phyloP scores from a whole-genome alignment of 2,797 vertebrate species.

The Aeoliscus strigatus region DNA sequence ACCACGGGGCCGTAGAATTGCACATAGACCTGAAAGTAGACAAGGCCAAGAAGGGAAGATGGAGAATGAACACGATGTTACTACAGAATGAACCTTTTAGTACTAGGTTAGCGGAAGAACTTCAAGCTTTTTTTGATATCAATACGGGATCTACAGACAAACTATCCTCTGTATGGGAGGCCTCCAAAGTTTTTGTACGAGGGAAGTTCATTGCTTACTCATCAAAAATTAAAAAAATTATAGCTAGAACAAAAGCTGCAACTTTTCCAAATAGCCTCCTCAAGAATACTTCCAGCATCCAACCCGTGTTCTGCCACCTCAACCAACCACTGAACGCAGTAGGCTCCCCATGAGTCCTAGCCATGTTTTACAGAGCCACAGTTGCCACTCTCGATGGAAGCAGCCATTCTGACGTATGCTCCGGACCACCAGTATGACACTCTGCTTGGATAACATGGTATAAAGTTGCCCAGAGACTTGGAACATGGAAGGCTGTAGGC shows the following conservation, averaged over 20 bases:
- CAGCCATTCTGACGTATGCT: constrained; percentile 50
- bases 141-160: too few relatives aligned
- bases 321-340: constrained; percentile 61
- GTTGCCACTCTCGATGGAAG: constrained; percentile 57
- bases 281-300: constrained; percentile 33
- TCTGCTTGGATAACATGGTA: constrained; percentile 35
- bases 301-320: constrained; percentile 62
- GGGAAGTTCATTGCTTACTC: too few relatives aligned
- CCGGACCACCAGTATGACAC: constrained; percentile 59
- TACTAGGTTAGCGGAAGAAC: too few relatives aligned
- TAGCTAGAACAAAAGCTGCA: constrained; percentile 8
- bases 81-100: too few relatives aligned
- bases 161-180: too few relatives aligned
- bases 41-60: too few relatives aligned
- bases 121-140: too few relatives aligned
- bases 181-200: too few relatives aligned
- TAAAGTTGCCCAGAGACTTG: constrained; percentile 33
- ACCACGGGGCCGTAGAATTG: too few relatives aligned
- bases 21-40: too few relatives aligned
- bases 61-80: too few relatives aligned
- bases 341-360: constrained; percentile 58
- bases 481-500: constrained; percentile 28
- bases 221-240: constrained; percentile 5
- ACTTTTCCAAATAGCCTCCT: constrained; percentile 35
- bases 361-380: constrained; percentile 64